phyloP scores from a whole-genome alignment of 2,113 vertebrate species.

The Hiodon tergisus region DNA sequence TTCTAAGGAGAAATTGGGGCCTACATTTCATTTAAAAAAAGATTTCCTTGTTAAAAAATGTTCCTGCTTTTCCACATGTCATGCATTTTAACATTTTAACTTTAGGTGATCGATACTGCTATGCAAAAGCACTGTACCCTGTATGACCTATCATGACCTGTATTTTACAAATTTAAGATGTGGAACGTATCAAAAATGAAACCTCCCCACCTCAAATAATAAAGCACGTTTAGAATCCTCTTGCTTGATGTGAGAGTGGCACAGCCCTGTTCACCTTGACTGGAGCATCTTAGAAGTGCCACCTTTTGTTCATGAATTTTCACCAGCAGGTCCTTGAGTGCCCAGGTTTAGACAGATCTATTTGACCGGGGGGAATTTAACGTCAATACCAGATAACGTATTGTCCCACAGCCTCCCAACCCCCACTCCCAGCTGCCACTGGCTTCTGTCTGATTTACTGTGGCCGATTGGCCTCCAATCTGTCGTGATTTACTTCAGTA shows the following conservation, averaged over 20 bases:
- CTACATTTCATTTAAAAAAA: too few species aligned
- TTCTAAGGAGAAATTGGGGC: too few species aligned
- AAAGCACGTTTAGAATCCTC: neutral
- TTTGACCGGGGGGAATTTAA: constrained; percentile 37
- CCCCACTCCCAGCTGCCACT: constrained; percentile 1
- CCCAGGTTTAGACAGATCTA: constrained; percentile 42
- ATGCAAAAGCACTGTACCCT: too few species aligned
- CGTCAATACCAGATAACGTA: constrained; percentile 44
- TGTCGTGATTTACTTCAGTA: constrained; percentile 9
- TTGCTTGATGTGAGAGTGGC: neutral
- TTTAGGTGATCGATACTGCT: too few species aligned
- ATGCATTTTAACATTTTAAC: too few species aligned
- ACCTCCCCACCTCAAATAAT: neutral
- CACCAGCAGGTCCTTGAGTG: constrained; percentile 34
- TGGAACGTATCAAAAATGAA: neutral
- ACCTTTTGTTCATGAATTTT: constrained; percentile 21
- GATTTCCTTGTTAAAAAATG: too few species aligned
- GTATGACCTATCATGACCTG: too few species aligned
- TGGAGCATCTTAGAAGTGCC: constrained; percentile 23
- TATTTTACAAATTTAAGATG: too few species aligned
- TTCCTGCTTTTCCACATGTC: too few species aligned
- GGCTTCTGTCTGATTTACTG: constrained; percentile 17
- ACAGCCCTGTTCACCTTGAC: constrained; percentile 32
- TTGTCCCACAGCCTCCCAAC: constrained; percentile 30
- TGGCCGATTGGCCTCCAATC: constrained; percentile 1